phyloP scores from a whole-genome alignment of 2,888 invertebrate species.

The Parapristionchus giblindavisi region DNA sequence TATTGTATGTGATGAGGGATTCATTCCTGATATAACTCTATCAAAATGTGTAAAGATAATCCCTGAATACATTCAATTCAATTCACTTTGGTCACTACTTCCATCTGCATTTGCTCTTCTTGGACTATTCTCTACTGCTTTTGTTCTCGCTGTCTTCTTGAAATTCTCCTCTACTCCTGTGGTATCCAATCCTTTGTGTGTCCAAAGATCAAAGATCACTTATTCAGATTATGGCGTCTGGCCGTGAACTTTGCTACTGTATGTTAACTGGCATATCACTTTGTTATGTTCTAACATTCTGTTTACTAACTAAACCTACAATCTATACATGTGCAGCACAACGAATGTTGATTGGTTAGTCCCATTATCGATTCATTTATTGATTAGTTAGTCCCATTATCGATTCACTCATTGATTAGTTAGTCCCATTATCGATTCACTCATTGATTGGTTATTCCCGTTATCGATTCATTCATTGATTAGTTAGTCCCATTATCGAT shows the following conservation, averaged over 20 bases:
- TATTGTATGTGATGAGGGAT: slow-evolving; percentile 77
- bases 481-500: background rate
- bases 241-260: slow-evolving; percentile 82
- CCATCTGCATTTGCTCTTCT: slow-evolving; percentile 77
- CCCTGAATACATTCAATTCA: slow-evolving; percentile 74
- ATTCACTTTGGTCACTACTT: slow-evolving; percentile 77
- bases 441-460: slow-evolving; percentile 47
- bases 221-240: slow-evolving; percentile 79
- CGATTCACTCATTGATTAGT: slow-evolving; percentile 48
- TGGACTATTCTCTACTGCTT: slow-evolving; percentile 76
- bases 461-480: slow-evolving; percentile 48
- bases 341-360: slow-evolving; percentile 48
- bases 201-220: slow-evolving; percentile 5
- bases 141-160: slow-evolving; percentile 78
- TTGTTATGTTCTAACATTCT: slow-evolving; percentile 80
- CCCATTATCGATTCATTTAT: background rate
- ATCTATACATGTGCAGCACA: slow-evolving; percentile 76
- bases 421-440: background rate
- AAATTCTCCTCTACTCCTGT: slow-evolving; percentile 78
- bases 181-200: slow-evolving; percentile 41
- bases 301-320: slow-evolving; percentile 79
- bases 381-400: slow-evolving; percentile 46
- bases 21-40: slow-evolving; percentile 77
- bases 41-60: slow-evolving; percentile 75
- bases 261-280: slow-evolving; percentile 78